These are phyloP conservation scores for Conger conger DNA, from an alignment of 2,113 vertebrate genomes.

Conservation along the genomic window DNA sequence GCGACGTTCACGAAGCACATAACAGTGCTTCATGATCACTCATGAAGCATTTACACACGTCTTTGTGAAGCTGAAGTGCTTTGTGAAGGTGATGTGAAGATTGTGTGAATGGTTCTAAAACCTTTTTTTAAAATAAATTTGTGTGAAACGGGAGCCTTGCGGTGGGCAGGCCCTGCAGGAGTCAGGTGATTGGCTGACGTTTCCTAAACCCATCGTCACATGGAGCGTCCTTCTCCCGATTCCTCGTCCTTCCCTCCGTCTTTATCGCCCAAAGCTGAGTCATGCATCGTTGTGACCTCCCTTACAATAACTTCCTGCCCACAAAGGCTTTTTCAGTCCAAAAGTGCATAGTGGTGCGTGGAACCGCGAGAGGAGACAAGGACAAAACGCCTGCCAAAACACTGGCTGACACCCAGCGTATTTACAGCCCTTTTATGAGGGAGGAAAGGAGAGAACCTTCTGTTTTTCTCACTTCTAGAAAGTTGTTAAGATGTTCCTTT, in stretches of 20 bases:
- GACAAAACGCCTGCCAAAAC: neutral
- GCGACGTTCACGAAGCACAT: too few species aligned
- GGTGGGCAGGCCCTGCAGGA: too few species aligned
- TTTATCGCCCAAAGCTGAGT: neutral
- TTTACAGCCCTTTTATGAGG: constrained; percentile 9
- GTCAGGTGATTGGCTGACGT: too few species aligned
- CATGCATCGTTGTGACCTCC: neutral
- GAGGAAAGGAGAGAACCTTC: constrained; percentile 4
- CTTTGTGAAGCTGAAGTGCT: neutral
- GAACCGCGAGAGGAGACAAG: neutral
- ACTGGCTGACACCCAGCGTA: neutral
- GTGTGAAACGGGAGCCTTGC: too few species aligned
- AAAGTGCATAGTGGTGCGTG: neutral
- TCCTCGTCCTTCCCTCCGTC: neutral
- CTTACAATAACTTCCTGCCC: neutral
- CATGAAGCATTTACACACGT: neutral
- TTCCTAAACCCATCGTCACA: too few species aligned
- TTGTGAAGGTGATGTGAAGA: neutral
- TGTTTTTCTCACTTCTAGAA: neutral
- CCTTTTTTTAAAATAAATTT: too few species aligned
- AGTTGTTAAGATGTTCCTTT: neutral
- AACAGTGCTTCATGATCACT: too few species aligned
- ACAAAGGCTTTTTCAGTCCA: neutral
- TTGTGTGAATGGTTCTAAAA: too few species aligned
- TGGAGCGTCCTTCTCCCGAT: too few species aligned